Base-by-base conservation (phyloP, 2,797 vertebrate species). In the Halcyon chelicuti region DNA sequence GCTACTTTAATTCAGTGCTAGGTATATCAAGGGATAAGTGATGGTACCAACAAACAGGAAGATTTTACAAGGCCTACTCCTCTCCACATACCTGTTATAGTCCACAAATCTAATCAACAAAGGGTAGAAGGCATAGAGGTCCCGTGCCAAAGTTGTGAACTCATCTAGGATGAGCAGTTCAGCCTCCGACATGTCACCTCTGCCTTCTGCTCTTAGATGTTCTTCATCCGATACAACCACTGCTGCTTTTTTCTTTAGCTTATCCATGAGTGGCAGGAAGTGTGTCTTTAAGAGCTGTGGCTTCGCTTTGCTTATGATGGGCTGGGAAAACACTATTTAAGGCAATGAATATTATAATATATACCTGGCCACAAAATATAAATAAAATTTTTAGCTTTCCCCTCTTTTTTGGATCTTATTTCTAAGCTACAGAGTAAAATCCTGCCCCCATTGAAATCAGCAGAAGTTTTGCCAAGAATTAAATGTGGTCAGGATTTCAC, bases 131-230 rank as follows among this genome's bases (percentile, higher is more conserved):
- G 99, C 99, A 33, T 99, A 99, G 84, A 99, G 98, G 94, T 99
- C 99, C 95, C 99, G 98, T 96, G 99, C 98, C 95, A 99, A 97
- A 25, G 99, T 96, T 71, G 99, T 99, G 97, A 99, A 99, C 93
- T 99, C 99, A 94, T 99, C 99, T 96, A 99, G 98, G 94, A 99
- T 99, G 80, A 99, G 99, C 46, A 99, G 99, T 95, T 99, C 99
- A 0, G 99, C 98, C 97, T 99, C 99, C 0, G 99, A 99, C 99
- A 99, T 99, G 96, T 99, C 99, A 5, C 99, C 99, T 81, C 99
- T 98, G 44, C 99, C 99, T 97, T 99, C 99, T 0, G 98, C 98
- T 97, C 99, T 99, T 96, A 99, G 98, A n/a, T 99, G 99, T 63
- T 99, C 99, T 97, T 99, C 99, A 82, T 99, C 99, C 90, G 98